phyloP scores from a whole-genome alignment of 2,113 vertebrate species.

The Coturnix japonica region DNA sequence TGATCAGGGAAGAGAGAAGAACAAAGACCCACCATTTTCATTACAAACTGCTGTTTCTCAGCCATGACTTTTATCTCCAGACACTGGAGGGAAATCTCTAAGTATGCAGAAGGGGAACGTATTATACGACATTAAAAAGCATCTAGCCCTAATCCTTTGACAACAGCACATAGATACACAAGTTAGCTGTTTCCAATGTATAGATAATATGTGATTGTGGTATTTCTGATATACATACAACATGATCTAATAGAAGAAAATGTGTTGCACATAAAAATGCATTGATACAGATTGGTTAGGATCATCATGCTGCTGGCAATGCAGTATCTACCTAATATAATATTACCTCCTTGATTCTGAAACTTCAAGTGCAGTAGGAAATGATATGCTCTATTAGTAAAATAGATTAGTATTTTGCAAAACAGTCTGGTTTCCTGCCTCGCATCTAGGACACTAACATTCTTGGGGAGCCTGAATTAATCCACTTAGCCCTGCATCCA shows the following conservation, averaged over 20 bases:
- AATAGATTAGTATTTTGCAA: not conserved
- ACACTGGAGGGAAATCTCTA: not conserved
- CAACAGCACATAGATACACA: not conserved
- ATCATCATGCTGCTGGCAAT: not conserved
- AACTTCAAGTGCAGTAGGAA: not conserved
- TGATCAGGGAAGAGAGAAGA: not conserved
- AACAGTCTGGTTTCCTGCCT: not conserved
- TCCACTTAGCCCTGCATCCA: not conserved
- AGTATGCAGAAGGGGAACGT: not conserved
- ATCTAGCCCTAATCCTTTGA: not conserved
- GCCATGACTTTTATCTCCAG: not conserved
- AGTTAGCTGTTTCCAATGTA: not conserved
- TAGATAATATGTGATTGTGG: not conserved
- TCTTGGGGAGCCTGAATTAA: not conserved
- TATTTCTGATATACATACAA: not conserved
- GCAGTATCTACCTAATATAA: not conserved
- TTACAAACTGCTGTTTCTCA: not conserved
- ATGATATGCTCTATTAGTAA: not conserved
- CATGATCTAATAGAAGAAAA: not conserved
- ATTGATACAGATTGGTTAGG: not conserved
- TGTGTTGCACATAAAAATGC: not conserved
- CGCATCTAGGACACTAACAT: not conserved
- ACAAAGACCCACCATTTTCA: not conserved
- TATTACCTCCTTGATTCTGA: not conserved
- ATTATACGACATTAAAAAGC: not conserved